Percentiles rank a stretch among this genome's conserved stretches.
Evolutionary conservation across 2,888 invertebrate species (phyloP).

Genomic region (Chironomus tentans): DNA sequence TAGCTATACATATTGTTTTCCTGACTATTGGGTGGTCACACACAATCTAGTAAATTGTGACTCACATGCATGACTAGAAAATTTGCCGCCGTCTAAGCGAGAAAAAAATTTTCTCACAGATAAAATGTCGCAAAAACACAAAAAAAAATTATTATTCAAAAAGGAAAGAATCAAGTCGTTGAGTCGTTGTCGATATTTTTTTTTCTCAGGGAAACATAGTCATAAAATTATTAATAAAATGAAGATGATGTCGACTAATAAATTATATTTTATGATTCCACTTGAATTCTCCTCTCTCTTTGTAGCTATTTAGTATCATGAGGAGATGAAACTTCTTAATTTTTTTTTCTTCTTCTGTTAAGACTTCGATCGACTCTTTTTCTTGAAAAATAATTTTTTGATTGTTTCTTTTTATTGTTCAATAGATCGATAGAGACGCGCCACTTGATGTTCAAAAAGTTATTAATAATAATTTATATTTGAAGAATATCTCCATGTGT

Average conservation of each 20-base stretch:
- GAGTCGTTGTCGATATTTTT: neutral
- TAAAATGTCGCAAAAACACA: constrained; percentile 9
- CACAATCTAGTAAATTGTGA: neutral
- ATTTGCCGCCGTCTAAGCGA: neutral
- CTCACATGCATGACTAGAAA: neutral
- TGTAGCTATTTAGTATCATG: no score
- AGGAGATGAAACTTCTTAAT: constrained; percentile 15
- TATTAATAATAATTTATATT: no score
- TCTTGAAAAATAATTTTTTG: neutral
- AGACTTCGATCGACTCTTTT: neutral
- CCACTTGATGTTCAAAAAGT: neutral
- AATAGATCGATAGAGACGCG: neutral
- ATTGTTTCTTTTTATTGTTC: constrained; percentile 1
- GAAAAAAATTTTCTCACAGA: constrained; percentile 22
- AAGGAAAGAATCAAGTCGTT: neutral
- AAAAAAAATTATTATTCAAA: neutral
- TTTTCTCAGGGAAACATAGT: constrained; percentile 15
- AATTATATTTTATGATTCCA: constrained; percentile 26
- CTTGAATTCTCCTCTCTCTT: constrained; percentile 3
- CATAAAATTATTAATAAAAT: constrained; percentile 25
- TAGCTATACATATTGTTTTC: neutral
- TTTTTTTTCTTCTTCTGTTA: neutral
- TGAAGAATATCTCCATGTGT: no score
- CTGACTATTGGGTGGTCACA: neutral
- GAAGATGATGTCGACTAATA: constrained; percentile 12